Evolutionary conservation across 2,797 vertebrate genomes (phyloP).

Genomic region (Pampus argenteus): DNA sequence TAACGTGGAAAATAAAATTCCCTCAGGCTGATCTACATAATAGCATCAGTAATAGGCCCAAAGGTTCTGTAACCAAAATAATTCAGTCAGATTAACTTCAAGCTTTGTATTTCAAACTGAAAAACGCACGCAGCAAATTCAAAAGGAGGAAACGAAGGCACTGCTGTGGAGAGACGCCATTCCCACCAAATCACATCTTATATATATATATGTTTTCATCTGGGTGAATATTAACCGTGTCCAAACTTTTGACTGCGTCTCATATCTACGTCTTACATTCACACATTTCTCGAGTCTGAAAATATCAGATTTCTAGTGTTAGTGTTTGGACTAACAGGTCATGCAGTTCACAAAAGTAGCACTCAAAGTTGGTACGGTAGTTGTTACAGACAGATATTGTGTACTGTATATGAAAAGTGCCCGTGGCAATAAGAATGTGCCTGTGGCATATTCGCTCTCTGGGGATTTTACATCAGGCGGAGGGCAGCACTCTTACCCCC

Average conservation of each 20-base stretch:
- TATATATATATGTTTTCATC: too few relatives aligned
- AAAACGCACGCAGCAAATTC: constrained; percentile 52
- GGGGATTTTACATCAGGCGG: neutral
- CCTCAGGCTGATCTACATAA: constrained; percentile 74
- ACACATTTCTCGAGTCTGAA: neutral
- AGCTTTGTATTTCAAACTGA: constrained; percentile 60
- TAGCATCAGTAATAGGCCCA: constrained; percentile 70
- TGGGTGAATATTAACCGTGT: neutral
- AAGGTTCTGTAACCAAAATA: constrained; percentile 74
- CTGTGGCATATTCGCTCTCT: constrained; percentile 22
- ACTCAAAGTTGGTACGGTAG: neutral
- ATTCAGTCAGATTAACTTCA: constrained; percentile 69
- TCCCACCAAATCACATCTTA: neutral
- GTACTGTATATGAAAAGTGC: neutral
- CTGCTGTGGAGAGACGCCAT: neutral
- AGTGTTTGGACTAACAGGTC: neutral
- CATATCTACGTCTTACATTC: neutral
- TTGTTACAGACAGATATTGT: constrained; percentile 7
- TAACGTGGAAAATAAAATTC: constrained; percentile 68
- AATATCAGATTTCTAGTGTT: neutral
- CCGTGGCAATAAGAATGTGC: constrained; percentile 17
- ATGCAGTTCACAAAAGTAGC: constrained; percentile 9
- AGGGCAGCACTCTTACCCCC: neutral
- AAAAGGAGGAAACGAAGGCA: constrained; percentile 38
- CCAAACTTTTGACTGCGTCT: neutral